These are phyloP conservation scores for Halictus quadricinctus DNA, from an alignment of 2,888 invertebrate genomes.

Conservation along the genomic window DNA sequence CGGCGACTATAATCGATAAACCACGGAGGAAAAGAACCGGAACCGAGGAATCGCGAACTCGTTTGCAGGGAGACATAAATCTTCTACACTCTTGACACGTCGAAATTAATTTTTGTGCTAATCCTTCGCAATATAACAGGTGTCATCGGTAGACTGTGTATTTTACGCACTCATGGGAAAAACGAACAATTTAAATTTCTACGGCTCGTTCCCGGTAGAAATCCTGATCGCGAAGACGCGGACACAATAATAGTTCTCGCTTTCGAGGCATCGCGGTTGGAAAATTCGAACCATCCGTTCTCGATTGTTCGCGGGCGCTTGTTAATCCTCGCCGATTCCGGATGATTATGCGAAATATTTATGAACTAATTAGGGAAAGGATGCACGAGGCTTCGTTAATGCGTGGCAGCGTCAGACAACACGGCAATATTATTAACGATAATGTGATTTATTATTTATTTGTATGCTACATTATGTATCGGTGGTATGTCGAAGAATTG, in stretches of 20 bases:
- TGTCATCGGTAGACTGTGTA: background rate
- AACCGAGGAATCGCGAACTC: background rate
- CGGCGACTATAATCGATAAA: conserved; percentile 1
- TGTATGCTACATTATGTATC: background rate
- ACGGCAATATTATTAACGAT: background rate
- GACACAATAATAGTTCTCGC: background rate
- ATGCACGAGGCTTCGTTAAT: background rate
- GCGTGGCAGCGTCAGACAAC: background rate
- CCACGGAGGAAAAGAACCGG: background rate
- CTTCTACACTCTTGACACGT: background rate
- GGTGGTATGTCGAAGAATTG: background rate
- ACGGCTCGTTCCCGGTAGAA: background rate
- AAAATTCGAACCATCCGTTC: background rate
- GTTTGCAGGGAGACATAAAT: conserved; percentile 5
- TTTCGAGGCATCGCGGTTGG: conserved; percentile 2
- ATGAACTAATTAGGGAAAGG: background rate
- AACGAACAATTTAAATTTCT: background rate
- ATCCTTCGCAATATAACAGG: background rate
- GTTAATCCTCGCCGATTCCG: background rate
- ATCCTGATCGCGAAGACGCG: background rate
- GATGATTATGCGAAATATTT: background rate
- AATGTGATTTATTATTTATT: background rate
- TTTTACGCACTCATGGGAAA: background rate
- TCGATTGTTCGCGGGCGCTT: conserved; percentile 3
- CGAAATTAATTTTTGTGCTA: background rate